These are phyloP conservation scores for Propithecus coquereli DNA, from an alignment of 2,113 vertebrate species.

Conservation along the genomic window DNA sequence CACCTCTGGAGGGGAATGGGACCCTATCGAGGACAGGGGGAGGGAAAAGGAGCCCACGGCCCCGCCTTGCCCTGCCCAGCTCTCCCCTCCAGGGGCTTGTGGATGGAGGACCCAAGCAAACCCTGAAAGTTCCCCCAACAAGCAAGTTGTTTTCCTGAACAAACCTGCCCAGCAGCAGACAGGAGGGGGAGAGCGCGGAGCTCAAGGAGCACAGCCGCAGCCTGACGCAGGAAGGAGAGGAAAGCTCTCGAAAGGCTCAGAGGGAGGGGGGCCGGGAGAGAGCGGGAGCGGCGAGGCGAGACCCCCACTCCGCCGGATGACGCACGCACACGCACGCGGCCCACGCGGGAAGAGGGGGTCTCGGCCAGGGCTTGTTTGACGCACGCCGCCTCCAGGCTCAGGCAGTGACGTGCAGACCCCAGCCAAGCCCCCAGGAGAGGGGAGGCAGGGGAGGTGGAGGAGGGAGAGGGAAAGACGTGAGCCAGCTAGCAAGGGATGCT, in stretches of 20 bases:
- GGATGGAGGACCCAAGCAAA: neutral
- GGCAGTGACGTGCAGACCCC: neutral
- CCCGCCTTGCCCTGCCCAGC: neutral
- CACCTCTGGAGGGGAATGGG: neutral
- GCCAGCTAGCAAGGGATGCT: neutral
- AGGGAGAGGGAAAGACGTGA: neutral
- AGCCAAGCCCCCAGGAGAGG: neutral
- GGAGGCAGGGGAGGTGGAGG: neutral
- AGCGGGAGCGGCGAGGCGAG: neutral
- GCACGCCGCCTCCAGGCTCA: neutral
- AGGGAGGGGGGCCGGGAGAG: neutral
- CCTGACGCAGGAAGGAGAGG: neutral
- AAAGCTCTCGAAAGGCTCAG: neutral
- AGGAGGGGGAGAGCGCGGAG: neutral
- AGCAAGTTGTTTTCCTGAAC: too few species aligned
- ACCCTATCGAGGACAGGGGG: neutral
- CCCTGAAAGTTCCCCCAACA: neutral
- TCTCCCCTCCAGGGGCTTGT: neutral
- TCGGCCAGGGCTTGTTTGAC: neutral
- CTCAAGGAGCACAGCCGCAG: neutral
- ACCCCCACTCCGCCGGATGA: neutral
- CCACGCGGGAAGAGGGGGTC: accelerated
- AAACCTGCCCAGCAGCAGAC: neutral
- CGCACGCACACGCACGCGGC: neutral
- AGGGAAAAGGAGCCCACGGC: neutral